Evolutionary conservation across 2,888 invertebrate species (phyloP), one percentile per base, ranked within the genome.

Genomic region (Callosobruchus maculatus): DNA sequence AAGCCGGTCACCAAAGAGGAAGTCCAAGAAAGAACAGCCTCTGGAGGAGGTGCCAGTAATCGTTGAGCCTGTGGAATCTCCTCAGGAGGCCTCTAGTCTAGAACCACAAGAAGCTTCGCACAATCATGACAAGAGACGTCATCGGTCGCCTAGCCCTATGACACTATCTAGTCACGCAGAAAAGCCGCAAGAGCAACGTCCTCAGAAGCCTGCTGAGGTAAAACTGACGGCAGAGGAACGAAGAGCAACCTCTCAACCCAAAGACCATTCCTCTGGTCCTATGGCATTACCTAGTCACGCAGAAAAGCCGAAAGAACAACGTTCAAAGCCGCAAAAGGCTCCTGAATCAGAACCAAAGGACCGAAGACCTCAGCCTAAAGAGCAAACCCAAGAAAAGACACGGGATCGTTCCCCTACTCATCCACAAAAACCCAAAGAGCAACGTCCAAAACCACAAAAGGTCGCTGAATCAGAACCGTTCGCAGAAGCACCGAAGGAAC

Each of bases 1-100:
- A 31, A 88, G 90, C 77, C 88, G 90, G 80, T 90, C 91, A 22
- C 90, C 90, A 20, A 88, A 87, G 77, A 87, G 88, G 79, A 81
- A 84, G 71, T 84, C 83, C 71, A 82, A 85, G n/a, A 81, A 81
- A 73, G 68, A 77, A 49, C 69, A 26, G 0, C 22, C 49, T 18
- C 49, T 5, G 2, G 30, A 67, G 1, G 22, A 68, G 22, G 68
- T 68, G 21, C 49, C 49, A 49, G 13, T 49, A 7, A 49, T 49
- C 18, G 26, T 67, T 18, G 21, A 21, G n/a, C 70, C 18, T 18
- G 49, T 31, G 22, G 69, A 5, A n/a, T 22, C 75, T 75, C 7
- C 49, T 18, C 49, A 49, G 18, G 49, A 49, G 49, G 49, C 18
- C 13, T 18, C 3, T 13, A 49, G 1, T 21, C 67, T 31, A 22